Evolutionary conservation across 2,113 vertebrate species (phyloP).

Genomic region (Stegostoma tigrinum): DNA sequence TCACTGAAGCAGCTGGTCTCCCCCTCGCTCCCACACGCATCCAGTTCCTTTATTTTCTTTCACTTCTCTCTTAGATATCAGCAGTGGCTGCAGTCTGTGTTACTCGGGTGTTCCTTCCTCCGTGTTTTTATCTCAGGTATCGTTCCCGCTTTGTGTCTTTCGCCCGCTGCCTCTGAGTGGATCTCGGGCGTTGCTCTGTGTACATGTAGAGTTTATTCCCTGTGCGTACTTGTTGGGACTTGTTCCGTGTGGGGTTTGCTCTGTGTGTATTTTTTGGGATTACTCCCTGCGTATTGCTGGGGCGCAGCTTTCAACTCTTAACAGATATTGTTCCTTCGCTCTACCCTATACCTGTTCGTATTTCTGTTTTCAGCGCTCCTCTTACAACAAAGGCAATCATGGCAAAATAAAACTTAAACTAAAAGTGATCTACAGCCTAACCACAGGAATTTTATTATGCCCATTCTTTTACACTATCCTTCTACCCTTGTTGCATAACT

Average conservation of each 20-base stretch:
- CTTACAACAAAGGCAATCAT: background rate
- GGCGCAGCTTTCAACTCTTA: background rate
- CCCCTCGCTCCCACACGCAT: background rate
- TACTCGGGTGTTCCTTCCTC: background rate
- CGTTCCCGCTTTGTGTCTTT: too few relatives aligned
- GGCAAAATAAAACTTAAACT: background rate
- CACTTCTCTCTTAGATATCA: background rate
- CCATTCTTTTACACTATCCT: background rate
- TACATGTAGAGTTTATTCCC: too few relatives aligned
- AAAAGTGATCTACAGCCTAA: background rate
- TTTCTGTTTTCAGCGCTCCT: background rate
- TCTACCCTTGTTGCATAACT: background rate
- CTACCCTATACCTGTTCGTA: background rate
- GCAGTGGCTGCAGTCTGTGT: too few relatives aligned
- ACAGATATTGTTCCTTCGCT: background rate
- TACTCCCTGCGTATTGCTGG: background rate
- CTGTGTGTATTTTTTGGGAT: background rate
- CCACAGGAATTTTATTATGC: background rate
- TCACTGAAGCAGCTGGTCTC: background rate
- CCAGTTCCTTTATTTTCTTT: background rate
- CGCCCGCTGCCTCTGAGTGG: background rate
- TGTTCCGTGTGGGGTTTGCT: background rate
- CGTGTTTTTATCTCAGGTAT: background rate
- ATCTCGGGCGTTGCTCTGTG: background rate
- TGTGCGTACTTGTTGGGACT: background rate